These are phyloP conservation scores for Sturnus vulgaris DNA, from an alignment of 2,113 vertebrate genomes.

Conservation along the genomic window DNA sequence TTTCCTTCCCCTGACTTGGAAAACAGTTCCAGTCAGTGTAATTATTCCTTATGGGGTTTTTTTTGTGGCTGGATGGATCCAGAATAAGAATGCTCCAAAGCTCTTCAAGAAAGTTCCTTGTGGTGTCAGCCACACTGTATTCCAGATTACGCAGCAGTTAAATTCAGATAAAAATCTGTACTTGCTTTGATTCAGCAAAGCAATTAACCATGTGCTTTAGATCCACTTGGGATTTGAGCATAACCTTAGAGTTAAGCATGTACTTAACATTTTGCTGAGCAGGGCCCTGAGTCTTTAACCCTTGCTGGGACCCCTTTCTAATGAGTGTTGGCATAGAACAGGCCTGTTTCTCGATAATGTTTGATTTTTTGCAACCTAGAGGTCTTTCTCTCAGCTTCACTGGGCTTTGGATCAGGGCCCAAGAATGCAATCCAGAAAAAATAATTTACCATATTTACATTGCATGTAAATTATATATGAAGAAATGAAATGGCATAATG, in stretches of 20 bases:
- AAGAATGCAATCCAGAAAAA: conserved; percentile 63
- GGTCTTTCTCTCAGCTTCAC: conserved; percentile 36
- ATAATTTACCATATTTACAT: conserved; percentile 54
- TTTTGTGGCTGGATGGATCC: background rate
- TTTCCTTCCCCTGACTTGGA: background rate
- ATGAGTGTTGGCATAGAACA: background rate
- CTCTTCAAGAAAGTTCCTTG: background rate
- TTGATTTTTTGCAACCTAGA: conserved; percentile 34
- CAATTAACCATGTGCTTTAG: conserved; percentile 56
- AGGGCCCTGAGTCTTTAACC: conserved; percentile 51
- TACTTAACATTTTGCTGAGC: conserved; percentile 62
- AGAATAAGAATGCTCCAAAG: background rate
- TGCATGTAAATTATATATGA: conserved; percentile 56
- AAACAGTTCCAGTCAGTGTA: background rate
- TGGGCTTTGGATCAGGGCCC: conserved; percentile 54
- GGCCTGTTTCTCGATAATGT: conserved; percentile 26
- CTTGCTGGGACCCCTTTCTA: conserved; percentile 39
- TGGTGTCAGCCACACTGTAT: background rate
- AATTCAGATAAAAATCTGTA: conserved; percentile 51
- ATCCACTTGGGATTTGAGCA: conserved; percentile 54
- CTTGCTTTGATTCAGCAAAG: conserved; percentile 53
- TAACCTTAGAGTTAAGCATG: conserved; percentile 59
- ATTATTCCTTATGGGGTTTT: background rate
- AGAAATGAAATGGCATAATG: conserved; percentile 68
- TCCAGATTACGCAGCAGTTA: conserved; percentile 18